phyloP scores from a whole-genome alignment of 2,888 invertebrate genomes.

The Drosophila hamatofila region DNA sequence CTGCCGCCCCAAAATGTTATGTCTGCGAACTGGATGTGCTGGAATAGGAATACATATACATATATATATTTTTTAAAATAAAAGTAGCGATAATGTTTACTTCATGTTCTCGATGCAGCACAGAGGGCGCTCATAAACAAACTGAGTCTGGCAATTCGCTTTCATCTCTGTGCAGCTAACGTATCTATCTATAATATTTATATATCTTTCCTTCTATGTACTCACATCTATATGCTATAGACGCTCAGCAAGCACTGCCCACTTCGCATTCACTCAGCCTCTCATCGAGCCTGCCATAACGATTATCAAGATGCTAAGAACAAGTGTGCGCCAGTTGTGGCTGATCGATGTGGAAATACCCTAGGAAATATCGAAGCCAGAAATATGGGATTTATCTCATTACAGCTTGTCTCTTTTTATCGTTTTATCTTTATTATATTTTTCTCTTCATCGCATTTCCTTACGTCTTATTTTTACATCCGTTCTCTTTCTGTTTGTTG shows the following conservation, averaged over 20 bases:
- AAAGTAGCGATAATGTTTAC: neutral
- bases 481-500: no score
- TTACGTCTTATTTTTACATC: neutral
- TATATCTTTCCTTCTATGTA: conserved; percentile 25
- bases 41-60: conserved; percentile 26
- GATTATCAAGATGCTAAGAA: conserved; percentile 46
- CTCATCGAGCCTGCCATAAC: conserved; percentile 61
- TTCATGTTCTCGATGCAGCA: neutral
- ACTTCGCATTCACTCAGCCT: conserved; percentile 64
- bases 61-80: neutral
- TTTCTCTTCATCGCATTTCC: neutral
- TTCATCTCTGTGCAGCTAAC: neutral
- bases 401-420: neutral
- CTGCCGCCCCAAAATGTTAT: conserved; percentile 83
- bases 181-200: conserved; percentile 9
- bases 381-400: neutral
- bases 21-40: conserved; percentile 82
- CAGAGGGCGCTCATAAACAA: neutral
- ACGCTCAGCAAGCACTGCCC: conserved; percentile 27
- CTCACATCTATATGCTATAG: conserved; percentile 25
- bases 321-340: neutral
- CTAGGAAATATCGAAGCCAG: neutral
- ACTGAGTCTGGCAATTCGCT: conserved; percentile 36
- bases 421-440: neutral
- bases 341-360: neutral